These are phyloP conservation scores for Caenorhabditis sp. DNA, from an alignment of 2,888 invertebrate species.

Conservation along the genomic window DNA sequence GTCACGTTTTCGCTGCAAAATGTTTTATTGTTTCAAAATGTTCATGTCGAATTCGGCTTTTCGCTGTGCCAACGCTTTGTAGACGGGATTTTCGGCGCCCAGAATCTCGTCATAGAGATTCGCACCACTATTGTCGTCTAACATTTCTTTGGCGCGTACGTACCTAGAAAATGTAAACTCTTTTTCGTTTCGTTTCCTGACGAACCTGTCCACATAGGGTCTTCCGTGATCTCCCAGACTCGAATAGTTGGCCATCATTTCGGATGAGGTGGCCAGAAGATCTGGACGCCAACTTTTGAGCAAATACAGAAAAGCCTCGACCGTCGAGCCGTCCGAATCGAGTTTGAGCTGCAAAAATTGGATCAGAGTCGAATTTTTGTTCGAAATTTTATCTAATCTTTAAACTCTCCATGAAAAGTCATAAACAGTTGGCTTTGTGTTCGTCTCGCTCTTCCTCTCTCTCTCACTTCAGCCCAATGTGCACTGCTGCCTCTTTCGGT, in stretches of 20 bases:
- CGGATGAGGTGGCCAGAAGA: constrained; percentile 51
- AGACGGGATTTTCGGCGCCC: constrained; percentile 27
- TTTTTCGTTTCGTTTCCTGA: background rate
- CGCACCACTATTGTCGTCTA: constrained; percentile 29
- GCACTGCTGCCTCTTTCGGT: background rate
- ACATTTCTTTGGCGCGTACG: constrained; percentile 59
- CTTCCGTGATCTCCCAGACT: constrained; percentile 68
- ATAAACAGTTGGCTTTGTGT: no score
- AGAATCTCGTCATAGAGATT: constrained; percentile 61
- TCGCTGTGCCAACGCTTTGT: constrained; percentile 18
- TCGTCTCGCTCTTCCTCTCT: background rate
- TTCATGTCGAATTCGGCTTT: constrained; percentile 54
- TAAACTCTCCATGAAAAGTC: no score
- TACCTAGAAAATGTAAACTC: constrained; percentile 53
- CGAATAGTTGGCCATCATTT: constrained; percentile 60
- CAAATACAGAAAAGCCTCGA: constrained; percentile 64
- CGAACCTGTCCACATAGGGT: constrained; percentile 68
- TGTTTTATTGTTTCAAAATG: background rate
- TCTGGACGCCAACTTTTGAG: constrained; percentile 64
- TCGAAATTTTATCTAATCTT: no score
- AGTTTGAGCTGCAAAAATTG: constrained; percentile 59
- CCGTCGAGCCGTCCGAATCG: constrained; percentile 17
- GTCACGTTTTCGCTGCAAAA: constrained; percentile 64
- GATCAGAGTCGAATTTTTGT: no score
- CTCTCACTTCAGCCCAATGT: background rate